These are phyloP conservation scores for Sebastes fasciatus DNA, from an alignment of 2,113 vertebrate genomes.

Conservation along the genomic window DNA sequence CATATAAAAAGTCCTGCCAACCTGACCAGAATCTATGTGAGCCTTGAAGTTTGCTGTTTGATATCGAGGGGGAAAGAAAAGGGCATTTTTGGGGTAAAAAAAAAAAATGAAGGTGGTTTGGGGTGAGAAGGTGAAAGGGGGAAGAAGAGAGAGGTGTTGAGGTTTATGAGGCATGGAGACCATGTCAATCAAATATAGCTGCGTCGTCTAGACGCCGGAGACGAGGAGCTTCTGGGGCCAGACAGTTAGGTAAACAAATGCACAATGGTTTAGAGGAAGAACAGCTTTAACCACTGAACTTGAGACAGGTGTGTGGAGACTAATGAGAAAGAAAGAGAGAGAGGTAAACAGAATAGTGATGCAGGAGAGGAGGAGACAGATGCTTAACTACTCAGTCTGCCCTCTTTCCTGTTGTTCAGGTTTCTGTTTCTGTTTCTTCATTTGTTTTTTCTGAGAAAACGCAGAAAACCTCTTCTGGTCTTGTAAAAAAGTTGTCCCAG, in stretches of 20 bases:
- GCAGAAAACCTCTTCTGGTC: slow-evolving; percentile 29
- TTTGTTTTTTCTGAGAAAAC: slow-evolving; percentile 32
- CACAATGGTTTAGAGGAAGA: slow-evolving; percentile 23
- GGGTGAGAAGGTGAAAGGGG: slow-evolving; percentile 2
- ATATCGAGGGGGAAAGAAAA: not conserved
- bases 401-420: slow-evolving; percentile 57
- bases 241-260: slow-evolving; percentile 70
- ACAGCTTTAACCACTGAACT: slow-evolving; percentile 43
- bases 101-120: slow-evolving; percentile 24
- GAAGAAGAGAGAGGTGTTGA: slow-evolving; percentile 44
- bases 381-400: slow-evolving; percentile 42
- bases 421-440: slow-evolving; percentile 37
- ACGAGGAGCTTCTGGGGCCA: slow-evolving; percentile 45
- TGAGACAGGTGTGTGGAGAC: slow-evolving; percentile 58
- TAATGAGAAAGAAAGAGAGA: slow-evolving; percentile 33
- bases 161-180: slow-evolving; percentile 67
- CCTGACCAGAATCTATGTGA: slow-evolving; percentile 41
- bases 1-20: slow-evolving; percentile 26
- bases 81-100: slow-evolving; percentile 8
- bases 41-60: slow-evolving; percentile 15
- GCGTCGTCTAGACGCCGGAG: slow-evolving; percentile 71
- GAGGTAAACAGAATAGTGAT: slow-evolving; percentile 17
- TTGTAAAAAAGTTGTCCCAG: slow-evolving; percentile 40
- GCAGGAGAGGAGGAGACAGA: slow-evolving; percentile 1
- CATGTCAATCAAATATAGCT: slow-evolving; percentile 53